Percentiles rank a stretch among this genome's conserved stretches.
These are phyloP conservation scores for Coelopa frigida DNA, from an alignment of 1,140 invertebrate genomes.

Conservation along the genomic window DNA sequence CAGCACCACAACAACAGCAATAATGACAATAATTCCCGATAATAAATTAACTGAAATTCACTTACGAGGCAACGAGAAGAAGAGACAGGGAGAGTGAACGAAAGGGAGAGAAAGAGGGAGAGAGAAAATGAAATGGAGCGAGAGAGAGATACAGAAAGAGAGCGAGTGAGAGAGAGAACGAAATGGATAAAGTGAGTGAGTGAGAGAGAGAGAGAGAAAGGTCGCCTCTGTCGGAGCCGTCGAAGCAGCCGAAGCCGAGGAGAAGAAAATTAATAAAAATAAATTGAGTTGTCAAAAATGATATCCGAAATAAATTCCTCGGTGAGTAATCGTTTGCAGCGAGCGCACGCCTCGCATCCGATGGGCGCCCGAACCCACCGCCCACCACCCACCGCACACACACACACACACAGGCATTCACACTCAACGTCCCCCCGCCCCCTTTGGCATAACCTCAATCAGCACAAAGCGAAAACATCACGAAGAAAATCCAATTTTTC, in stretches of 20 bases:
- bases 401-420: background rate
- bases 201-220: no score
- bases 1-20: slow-evolving; percentile 28
- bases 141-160: no score
- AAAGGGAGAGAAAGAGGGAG: no score
- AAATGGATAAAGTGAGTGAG: background rate
- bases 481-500: slow-evolving; percentile 12
- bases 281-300: slow-evolving; percentile 46
- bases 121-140: no score
- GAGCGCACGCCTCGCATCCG: no score
- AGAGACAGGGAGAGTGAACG: no score
- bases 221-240: background rate
- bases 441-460: background rate
- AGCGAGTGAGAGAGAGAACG: no score
- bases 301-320: slow-evolving; percentile 45
- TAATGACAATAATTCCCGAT: slow-evolving; percentile 35
- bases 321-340: slow-evolving; percentile 37
- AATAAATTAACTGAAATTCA: slow-evolving; percentile 46
- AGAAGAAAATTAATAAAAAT: slow-evolving; percentile 45
- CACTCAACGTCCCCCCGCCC: background rate
- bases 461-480: slow-evolving; percentile 5
- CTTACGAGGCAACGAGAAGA: slow-evolving; percentile 26
- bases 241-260: background rate
- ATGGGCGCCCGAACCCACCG: background rate
- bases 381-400: slow-evolving; percentile 6